Conservation (phyloP, 2,113 vertebrate genomes). For the Paracyprichromis sp. region DNA sequence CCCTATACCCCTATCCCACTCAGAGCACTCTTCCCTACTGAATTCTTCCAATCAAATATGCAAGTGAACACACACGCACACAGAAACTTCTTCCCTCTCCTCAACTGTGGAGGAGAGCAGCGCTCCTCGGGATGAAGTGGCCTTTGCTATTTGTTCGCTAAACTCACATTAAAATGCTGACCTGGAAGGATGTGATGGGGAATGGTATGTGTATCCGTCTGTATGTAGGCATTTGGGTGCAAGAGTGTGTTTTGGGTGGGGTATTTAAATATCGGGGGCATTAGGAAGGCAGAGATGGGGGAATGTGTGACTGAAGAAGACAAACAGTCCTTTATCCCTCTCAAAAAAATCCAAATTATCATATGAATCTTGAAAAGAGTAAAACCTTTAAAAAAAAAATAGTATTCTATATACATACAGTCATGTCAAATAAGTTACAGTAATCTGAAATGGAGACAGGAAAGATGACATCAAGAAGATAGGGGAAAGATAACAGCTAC, state of each 20-base stretch:
- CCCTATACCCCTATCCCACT: slow-evolving; percentile 10
- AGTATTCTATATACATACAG: background rate
- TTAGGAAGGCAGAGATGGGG: slow-evolving; percentile 9
- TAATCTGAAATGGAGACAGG: background rate
- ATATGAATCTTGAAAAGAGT: background rate
- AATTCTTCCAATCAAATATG: slow-evolving; percentile 12
- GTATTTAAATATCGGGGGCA: slow-evolving; percentile 39
- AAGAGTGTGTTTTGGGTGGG: slow-evolving; percentile 38
- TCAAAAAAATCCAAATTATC: background rate
- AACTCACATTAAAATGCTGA: slow-evolving; percentile 50
- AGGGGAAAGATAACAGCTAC: slow-evolving; percentile 48
- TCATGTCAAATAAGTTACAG: background rate
- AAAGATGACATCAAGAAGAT: slow-evolving; percentile 41
- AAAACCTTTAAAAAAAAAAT: background rate
- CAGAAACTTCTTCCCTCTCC: slow-evolving; percentile 6
- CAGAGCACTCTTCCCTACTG: background rate
- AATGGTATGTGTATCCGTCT: background rate
- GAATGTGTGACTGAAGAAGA: background rate
- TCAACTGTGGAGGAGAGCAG: slow-evolving; percentile 2
- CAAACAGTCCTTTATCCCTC: background rate
- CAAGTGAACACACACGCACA: slow-evolving; percentile 16
- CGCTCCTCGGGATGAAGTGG: slow-evolving; percentile 21
- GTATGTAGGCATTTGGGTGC: slow-evolving; percentile 23
- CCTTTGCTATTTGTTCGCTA: slow-evolving; percentile 47
- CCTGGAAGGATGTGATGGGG: background rate